These are phyloP conservation scores for Globia sparganii DNA, from an alignment of 2,888 invertebrate species.

Conservation along the genomic window DNA sequence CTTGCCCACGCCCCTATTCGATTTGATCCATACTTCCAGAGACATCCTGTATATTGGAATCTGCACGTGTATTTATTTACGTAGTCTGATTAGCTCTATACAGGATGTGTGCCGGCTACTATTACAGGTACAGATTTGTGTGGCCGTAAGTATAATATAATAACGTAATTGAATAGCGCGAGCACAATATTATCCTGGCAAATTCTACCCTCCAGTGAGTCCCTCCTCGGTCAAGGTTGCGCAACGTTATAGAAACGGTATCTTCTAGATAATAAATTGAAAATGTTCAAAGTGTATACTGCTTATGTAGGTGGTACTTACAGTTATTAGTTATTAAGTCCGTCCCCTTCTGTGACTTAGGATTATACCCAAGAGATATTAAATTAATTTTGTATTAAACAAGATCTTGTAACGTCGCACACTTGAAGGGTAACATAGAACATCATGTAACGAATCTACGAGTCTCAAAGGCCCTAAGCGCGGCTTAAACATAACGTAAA, in stretches of 20 bases:
- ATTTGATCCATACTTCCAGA: too few relatives aligned
- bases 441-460: background rate
- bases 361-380: background rate
- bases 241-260: background rate
- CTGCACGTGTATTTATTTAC: background rate
- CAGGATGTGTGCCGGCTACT: background rate
- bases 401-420: background rate
- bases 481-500: background rate
- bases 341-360: too few relatives aligned
- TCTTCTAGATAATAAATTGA: constrained; percentile 9
- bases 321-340: background rate
- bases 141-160: background rate
- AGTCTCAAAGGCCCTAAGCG: background rate
- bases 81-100: background rate
- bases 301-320: background rate
- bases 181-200: background rate
- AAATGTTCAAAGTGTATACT: background rate
- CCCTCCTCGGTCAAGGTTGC: constrained; percentile 13
- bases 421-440: too few relatives aligned
- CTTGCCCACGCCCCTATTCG: too few relatives aligned
- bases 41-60: too few relatives aligned
- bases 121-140: background rate
- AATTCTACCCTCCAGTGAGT: background rate
- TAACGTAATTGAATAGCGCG: background rate
- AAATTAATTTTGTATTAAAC: background rate